Base-by-base conservation (phyloP, 2,888 invertebrate species). In the Lobophora halterata region DNA sequence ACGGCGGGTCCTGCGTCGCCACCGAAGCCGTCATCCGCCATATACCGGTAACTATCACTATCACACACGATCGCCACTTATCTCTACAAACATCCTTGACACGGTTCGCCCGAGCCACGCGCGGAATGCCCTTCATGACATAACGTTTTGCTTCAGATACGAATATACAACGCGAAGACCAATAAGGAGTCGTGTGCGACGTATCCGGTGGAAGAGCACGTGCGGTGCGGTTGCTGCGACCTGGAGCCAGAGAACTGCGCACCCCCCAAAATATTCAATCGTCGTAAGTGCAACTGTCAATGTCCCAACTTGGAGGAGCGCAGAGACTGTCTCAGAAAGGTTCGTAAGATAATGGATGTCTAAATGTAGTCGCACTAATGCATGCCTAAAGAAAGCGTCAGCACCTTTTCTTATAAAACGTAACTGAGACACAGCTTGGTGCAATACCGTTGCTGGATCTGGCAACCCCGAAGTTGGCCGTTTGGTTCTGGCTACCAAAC, bases 331-430 rank as follows among this genome's bases (percentile, higher is more conserved):
- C 72, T 78, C 57, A 72, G 58, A 62, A 73, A 87, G 87, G 87
- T 87, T 79, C 66, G 86, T 87, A 62, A 70, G 85, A 85, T 76
- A 59, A 79, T 82, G 86, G 86, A 86, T 87, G 86, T 86, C 57
- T 43, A 16, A 37, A 32, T 37, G 33, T 43, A 43, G 42, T 43
- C 45, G 45, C 51, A 48, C 47, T 49, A 41, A 27, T 49, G 48
- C 50, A 42, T 52, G 37, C 48, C 33, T 51, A 26, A n/a, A n/a
- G 29, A 43, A 33, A 43, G 45, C 45, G 35, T 46, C 41, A 44
- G 32, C 45, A 36, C 40, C 5, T 31, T 38, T 24, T 13, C 23
- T 17, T 11, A 11, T 6, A 25, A 12, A 9, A 17, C n/a, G 23
- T 30, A 11, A 12, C 26, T 32, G 27, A 20, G 20, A 32, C 31